Percentiles rank a stretch among this genome's conserved stretches.
Evolutionary conservation across 1,140 invertebrate genomes (phyloP).

Genomic region (Triops longicaudatus): DNA sequence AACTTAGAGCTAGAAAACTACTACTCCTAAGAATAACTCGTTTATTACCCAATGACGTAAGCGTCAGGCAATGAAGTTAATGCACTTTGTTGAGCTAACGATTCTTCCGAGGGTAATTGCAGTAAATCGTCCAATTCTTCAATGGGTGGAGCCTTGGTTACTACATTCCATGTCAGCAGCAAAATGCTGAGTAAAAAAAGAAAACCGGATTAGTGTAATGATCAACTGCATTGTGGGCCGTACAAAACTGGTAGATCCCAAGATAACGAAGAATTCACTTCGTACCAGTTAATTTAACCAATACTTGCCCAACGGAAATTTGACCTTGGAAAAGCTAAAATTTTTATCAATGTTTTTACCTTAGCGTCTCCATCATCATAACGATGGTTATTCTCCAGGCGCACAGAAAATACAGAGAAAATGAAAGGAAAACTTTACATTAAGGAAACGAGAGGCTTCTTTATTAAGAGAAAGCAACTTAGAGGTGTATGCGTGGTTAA

Average conservation of each 20-base stretch:
- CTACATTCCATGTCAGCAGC: slow-evolving; percentile 77
- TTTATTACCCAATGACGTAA: slow-evolving; percentile 61
- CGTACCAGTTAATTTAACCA: too few species aligned
- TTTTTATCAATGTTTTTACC: not conserved
- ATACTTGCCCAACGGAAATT: not conserved
- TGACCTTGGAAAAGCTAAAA: not conserved
- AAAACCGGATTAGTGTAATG: slow-evolving; percentile 34
- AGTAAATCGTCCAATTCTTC: slow-evolving; percentile 58
- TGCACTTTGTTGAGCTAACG: slow-evolving; percentile 43
- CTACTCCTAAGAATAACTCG: not conserved
- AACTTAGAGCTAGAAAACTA: not conserved
- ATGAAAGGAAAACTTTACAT: not conserved
- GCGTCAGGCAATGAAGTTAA: slow-evolving; percentile 61
- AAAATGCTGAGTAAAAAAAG: slow-evolving; percentile 52
- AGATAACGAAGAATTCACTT: not conserved
- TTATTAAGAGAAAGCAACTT: not conserved
- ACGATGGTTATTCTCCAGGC: not conserved
- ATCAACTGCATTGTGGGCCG: not conserved
- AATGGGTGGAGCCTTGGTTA: slow-evolving; percentile 53
- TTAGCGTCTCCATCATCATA: slow-evolving; percentile 22
- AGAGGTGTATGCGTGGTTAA: not conserved
- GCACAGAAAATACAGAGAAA: not conserved
- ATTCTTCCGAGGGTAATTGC: slow-evolving; percentile 44
- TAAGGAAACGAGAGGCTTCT: not conserved
- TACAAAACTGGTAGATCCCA: not conserved